These are phyloP conservation scores for Muscina levida DNA, from an alignment of 2,888 invertebrate species.

Conservation along the genomic window DNA sequence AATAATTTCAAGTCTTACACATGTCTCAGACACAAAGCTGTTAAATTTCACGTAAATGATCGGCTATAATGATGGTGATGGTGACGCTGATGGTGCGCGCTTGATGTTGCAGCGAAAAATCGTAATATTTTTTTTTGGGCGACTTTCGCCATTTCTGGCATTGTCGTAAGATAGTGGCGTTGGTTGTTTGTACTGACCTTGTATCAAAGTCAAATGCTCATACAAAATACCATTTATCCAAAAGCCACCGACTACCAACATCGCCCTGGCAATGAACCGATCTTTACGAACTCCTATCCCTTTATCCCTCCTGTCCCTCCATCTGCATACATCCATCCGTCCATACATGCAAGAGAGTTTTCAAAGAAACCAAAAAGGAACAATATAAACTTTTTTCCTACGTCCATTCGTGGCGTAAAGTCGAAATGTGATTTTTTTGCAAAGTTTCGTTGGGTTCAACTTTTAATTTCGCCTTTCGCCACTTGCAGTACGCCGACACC, in stretches of 20 bases:
- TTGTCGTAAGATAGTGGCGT: neutral
- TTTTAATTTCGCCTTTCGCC: slow-evolving; percentile 65
- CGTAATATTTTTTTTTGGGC: neutral
- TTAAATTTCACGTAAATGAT: no score
- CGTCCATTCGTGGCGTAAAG: slow-evolving; percentile 5
- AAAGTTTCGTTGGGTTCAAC: slow-evolving; percentile 38
- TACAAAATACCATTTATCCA: slow-evolving; percentile 55
- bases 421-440: slow-evolving; percentile 38
- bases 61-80: slow-evolving; percentile 13
- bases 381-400: slow-evolving; percentile 43
- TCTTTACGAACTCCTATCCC: neutral
- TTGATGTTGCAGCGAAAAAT: slow-evolving; percentile 42
- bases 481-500: slow-evolving; percentile 46
- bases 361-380: slow-evolving; percentile 24
- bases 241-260: slow-evolving; percentile 38
- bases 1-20: slow-evolving; percentile 4
- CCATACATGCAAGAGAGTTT: slow-evolving; percentile 43
- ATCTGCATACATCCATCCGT: neutral
- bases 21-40: no score
- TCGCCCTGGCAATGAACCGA: slow-evolving; percentile 27
- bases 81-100: neutral
- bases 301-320: neutral
- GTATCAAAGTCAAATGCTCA: slow-evolving; percentile 64
- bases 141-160: slow-evolving; percentile 56
- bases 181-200: slow-evolving; percentile 52